Evolutionary conservation across 2,888 invertebrate species (phyloP), one percentile per base, ranked within the genome.

Genomic region (Tetragonisca angustula): DNA sequence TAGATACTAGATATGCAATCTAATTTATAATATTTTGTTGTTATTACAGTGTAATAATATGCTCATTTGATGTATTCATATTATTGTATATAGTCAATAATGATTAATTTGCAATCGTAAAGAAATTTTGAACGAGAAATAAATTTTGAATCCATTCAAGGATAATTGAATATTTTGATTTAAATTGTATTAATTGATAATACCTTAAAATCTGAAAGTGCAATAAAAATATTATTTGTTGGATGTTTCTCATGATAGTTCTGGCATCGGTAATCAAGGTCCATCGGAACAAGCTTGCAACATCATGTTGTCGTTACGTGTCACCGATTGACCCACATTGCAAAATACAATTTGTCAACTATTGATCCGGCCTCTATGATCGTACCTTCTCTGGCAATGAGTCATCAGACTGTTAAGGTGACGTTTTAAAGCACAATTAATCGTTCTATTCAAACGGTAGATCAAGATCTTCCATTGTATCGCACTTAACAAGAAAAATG

Each of bases 241-340:
- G 67, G 86, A 76, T 56, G 36, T 62, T 75, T 62, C 67, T 83
- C 78, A 49, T 50, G 52, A 36, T 52, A 32, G 52, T 74, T 86
- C 77, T 89, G 81, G 87, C 87, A 86, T 27, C 59, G 24, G 24
- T 69, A 75, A 88, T 88, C 87, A 87, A 88, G 80, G 87, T 75
- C 84, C 54, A 43, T 59, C 71, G 54, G 70, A 50, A 76, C 19
- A 76, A 36, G 65, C 79, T 90, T 87, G 74, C 83, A 75, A 88
- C 83, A 89, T 50, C 80, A 65, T 75, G 74, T 61, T 74, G 59
- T 43, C 73, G 76, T 71, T 79, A 73, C 56, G 65, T 81, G 73
- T 79, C 82, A 71, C 54, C 77, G 76, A 83, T 87, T 78, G 86
- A 85, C 86, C 87, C 84, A 85, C 83, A 86, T 90, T 69, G 73